These are phyloP conservation scores for Grallaria varia DNA, from an alignment of 2,113 vertebrate species.

Conservation along the genomic window DNA sequence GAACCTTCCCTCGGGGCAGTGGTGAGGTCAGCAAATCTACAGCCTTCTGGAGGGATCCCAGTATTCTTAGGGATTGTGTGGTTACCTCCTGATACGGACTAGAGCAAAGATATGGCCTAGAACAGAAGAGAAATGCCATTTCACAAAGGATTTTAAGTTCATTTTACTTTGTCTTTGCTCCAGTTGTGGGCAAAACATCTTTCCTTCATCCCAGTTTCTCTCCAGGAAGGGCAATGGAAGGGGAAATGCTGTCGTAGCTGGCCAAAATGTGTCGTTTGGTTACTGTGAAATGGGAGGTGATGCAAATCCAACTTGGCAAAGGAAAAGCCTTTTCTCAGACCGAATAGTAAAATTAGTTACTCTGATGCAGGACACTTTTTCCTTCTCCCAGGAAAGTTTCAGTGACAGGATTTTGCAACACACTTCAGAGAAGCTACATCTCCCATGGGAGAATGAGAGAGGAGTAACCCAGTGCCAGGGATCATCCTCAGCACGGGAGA, in stretches of 20 bases:
- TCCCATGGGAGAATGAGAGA: background rate
- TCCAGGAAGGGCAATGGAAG: background rate
- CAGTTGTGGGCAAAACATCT: background rate
- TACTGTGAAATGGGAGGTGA: background rate
- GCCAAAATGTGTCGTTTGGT: background rate
- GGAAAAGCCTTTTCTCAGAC: background rate
- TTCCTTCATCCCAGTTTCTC: background rate
- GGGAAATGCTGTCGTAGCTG: background rate
- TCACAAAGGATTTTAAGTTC: background rate
- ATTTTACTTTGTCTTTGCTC: background rate
- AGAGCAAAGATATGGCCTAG: too few relatives aligned
- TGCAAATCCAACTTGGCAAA: background rate
- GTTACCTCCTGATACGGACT: background rate
- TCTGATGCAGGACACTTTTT: background rate
- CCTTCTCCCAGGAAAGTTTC: background rate
- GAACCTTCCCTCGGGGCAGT: rapidly evolving
- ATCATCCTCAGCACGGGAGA: background rate
- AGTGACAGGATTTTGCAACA: rapidly evolving
- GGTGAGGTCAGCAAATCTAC: background rate
- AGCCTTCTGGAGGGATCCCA: background rate
- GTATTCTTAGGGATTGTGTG: background rate
- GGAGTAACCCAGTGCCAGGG: background rate
- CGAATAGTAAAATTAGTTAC: background rate
- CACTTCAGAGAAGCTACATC: background rate
- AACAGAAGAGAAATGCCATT: background rate